Conservation (phyloP, 2,113 vertebrate species). For the Plestiodon gilberti region DNA sequence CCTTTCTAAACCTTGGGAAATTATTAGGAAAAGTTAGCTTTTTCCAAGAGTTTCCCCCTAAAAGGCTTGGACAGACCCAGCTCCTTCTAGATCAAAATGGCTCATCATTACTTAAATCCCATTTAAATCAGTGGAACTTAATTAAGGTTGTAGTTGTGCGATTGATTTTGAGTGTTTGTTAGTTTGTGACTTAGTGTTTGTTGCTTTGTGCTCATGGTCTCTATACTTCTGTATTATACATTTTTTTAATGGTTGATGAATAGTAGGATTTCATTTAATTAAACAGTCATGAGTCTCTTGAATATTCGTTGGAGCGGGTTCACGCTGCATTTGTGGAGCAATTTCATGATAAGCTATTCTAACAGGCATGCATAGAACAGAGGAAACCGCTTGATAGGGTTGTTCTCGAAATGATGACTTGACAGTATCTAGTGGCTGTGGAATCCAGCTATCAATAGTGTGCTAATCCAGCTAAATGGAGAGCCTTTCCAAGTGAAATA, state of each 20-base stretch:
- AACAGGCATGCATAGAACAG: slow-evolving; percentile 58
- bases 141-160: no score
- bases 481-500: slow-evolving; percentile 68
- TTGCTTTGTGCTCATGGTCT: background rate
- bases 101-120: background rate
- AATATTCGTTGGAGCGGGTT: slow-evolving; percentile 59
- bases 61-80: background rate
- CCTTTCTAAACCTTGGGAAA: no score
- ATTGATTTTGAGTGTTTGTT: background rate
- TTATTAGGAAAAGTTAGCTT: no score
- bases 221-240: background rate
- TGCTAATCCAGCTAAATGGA: slow-evolving; percentile 68
- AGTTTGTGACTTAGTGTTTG: background rate
- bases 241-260: slow-evolving; percentile 4
- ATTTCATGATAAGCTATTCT: slow-evolving; percentile 70
- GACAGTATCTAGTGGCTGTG: slow-evolving; percentile 60
- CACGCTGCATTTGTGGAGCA: slow-evolving; percentile 59
- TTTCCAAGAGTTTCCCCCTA: background rate
- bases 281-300: slow-evolving; percentile 66
- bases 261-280: slow-evolving; percentile 43
- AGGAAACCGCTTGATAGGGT: slow-evolving; percentile 72
- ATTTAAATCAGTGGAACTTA: background rate
- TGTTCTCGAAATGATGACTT: slow-evolving; percentile 77
- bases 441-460: slow-evolving; percentile 70
- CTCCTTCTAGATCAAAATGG: background rate